A percentile compares a stretch with the other conserved stretches of the same genome.
Conservation (phyloP, 2,797 vertebrate genomes). For the Mormyrus hasselquistii region DNA sequence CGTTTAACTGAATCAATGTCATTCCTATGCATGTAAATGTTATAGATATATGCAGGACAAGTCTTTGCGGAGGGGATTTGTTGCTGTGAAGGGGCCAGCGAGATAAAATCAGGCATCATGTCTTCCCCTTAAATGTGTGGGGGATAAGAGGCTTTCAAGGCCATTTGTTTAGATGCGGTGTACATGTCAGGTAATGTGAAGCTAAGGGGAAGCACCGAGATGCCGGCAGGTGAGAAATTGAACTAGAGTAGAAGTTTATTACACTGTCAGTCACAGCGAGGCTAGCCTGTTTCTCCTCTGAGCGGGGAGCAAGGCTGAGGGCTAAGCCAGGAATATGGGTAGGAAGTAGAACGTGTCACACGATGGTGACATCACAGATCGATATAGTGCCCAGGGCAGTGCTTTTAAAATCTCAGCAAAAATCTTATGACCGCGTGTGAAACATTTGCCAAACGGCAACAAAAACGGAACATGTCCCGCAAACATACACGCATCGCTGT, state of each 20-base stretch:
- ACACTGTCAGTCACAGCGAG: neutral
- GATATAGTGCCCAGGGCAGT: neutral
- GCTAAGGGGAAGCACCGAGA: neutral
- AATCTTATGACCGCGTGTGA: neutral
- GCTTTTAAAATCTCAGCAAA: neutral
- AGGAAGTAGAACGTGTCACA: neutral
- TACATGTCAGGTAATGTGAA: neutral
- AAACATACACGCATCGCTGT: neutral
- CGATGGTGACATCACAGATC: neutral
- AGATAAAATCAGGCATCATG: neutral
- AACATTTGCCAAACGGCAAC: neutral
- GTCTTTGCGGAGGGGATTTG: neutral
- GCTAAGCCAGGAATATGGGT: neutral
- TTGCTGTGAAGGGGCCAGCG: neutral
- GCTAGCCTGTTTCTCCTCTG: neutral
- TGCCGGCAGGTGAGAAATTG: conserved; percentile 11
- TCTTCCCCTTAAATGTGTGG: neutral
- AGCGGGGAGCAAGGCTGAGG: neutral
- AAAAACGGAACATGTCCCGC: neutral
- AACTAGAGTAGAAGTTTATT: conserved; percentile 6
- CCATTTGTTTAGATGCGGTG: neutral
- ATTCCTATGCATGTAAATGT: neutral
- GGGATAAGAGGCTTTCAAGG: neutral
- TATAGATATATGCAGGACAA: neutral
- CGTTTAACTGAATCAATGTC: conserved; percentile 1